A percentile compares a stretch with the other conserved stretches of the same genome.
phyloP scores from a whole-genome alignment of 1,140 invertebrate genomes.

The Macrobrachium nipponense region DNA sequence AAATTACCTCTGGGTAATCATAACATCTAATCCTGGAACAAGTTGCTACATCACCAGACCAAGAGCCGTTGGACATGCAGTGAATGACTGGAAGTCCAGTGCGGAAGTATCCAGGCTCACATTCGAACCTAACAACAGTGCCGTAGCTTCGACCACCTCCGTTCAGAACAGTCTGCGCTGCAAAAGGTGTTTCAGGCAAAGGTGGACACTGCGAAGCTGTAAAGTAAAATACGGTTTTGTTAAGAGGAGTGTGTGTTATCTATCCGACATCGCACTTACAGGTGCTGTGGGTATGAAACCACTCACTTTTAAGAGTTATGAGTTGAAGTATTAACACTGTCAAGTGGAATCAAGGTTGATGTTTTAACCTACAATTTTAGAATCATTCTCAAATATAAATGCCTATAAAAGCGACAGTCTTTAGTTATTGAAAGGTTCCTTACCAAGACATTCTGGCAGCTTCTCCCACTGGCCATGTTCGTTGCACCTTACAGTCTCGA shows the following conservation, averaged over 20 bases:
- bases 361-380: no score
- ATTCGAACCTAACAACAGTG: constrained; percentile 91
- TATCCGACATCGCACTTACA: background rate
- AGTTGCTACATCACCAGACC: constrained; percentile 90
- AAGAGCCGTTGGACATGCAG: constrained; percentile 96
- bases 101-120: constrained; percentile 91
- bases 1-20: constrained; percentile 85
- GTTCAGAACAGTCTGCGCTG: constrained; percentile 89
- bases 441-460: constrained; percentile 88
- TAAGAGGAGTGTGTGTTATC: background rate
- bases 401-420: background rate
- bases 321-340: no score
- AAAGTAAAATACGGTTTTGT: constrained; percentile 65
- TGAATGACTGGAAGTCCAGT: constrained; percentile 89
- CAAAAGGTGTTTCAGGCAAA: constrained; percentile 86
- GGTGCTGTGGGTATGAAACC: no score
- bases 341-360: no score
- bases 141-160: constrained; percentile 94
- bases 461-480: constrained; percentile 91
- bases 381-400: constrained; percentile 12
- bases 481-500: constrained; percentile 89
- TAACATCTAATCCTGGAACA: constrained; percentile 86
- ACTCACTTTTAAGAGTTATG: no score
- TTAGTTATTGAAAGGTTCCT: constrained; percentile 49
- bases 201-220: constrained; percentile 92